Evolutionary conservation across 2,113 vertebrate genomes (phyloP), one percentile per base, ranked within the genome.

Genomic region (Clarias batrachus): DNA sequence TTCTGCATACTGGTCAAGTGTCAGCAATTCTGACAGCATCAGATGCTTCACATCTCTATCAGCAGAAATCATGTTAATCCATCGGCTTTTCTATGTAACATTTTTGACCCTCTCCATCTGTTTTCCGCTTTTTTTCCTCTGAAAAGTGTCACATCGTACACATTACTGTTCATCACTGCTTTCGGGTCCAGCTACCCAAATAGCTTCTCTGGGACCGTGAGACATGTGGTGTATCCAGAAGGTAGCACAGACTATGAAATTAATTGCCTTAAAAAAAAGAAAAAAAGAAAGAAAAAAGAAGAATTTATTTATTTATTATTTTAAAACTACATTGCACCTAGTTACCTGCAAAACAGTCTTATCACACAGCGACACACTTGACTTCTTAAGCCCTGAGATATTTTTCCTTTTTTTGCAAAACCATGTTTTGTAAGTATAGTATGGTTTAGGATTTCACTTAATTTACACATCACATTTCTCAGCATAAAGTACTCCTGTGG

Each of bases 141-240:
- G 65, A 84, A 89, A 86, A 68, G 27, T 59, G 56, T 83, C 80
- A 80, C 85, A 83, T 81, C 56, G 33, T 54, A 83, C 88, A 86
- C 57, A 80, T 89, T 73, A 89, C 74, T 80, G 41, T 56, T 56
- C 52, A 77, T 77, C 7, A 77, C 25, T 77, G 74, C 52, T 27
- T 52, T 52, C 12, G 13, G 23, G 4, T 76, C 74, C 48, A 27
- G 52, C 74, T 77, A 77, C 54, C 25, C 74, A 77, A 56, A 77
- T 77, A n/a, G n/a, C 25, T 52, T 56, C 74, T 77, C 25, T 54
- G 52, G 52, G 52, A 77, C 52, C 52, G 17, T 27, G 2, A 77
- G 52, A 25, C 52, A 56, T 56, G 74, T 27, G 74, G 74, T 77
- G 25, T 25, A 77, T 77, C 74, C 74, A 77, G 74, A 77, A 56